Evolutionary conservation across 2,113 vertebrate genomes (phyloP).

Genomic region (Equus quagga): DNA sequence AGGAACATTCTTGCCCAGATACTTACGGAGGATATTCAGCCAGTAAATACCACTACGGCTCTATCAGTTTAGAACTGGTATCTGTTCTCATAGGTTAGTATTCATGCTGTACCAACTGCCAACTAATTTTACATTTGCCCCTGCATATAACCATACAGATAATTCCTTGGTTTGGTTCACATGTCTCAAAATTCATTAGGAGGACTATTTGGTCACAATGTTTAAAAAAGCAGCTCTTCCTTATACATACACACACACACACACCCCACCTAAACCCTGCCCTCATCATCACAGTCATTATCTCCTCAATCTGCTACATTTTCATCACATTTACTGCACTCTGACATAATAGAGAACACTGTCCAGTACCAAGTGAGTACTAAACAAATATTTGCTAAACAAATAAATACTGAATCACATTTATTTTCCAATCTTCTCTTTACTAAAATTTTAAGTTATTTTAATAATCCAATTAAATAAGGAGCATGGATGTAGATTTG

Average conservation of each 20-base stretch:
- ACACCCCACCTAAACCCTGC: not conserved
- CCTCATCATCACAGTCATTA: not conserved
- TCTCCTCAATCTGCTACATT: not conserved
- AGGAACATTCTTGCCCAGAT: not conserved
- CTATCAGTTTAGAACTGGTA: not conserved
- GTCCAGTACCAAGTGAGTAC: not conserved
- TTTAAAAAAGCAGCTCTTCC: not conserved
- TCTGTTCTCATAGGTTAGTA: not conserved
- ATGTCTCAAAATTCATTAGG: not conserved
- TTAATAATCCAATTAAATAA: not conserved
- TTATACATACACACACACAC: not conserved
- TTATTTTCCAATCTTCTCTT: not conserved
- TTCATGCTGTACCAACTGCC: not conserved
- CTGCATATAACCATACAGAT: not conserved
- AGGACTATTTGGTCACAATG: not conserved
- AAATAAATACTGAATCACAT: not conserved
- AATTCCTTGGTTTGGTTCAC: not conserved
- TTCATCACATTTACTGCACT: not conserved
- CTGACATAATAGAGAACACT: not conserved
- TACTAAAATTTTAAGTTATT: slow-evolving; percentile 24
- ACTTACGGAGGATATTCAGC: not conserved
- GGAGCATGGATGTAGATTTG: not conserved
- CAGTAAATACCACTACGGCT: not conserved
- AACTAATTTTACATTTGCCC: not conserved
- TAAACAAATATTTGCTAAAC: not conserved